Percentiles rank a stretch among this genome's conserved stretches.
These are phyloP conservation scores for Ranitomeya variabilis DNA, from an alignment of 2,113 vertebrate species.

Conservation along the genomic window DNA sequence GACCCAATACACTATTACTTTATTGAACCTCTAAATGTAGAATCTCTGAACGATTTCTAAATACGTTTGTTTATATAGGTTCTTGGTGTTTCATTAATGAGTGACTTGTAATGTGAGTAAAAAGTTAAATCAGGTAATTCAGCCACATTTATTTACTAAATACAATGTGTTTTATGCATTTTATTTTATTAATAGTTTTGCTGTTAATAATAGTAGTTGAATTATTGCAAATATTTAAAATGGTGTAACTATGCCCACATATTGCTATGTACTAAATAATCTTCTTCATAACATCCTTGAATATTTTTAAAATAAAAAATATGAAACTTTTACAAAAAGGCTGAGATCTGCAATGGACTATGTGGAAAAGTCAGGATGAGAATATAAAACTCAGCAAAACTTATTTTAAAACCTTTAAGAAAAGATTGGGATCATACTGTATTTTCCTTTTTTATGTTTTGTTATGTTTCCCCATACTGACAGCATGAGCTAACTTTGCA, in stretches of 20 bases:
- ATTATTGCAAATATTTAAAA: too few species aligned
- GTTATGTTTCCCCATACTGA: constrained; percentile 45
- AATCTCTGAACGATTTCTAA: too few species aligned
- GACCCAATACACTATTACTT: too few species aligned
- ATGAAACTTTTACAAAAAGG: neutral
- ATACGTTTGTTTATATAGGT: too few species aligned
- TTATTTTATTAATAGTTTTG: too few species aligned
- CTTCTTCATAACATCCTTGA: neutral
- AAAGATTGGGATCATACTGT: constrained; percentile 44
- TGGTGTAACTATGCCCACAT: neutral
- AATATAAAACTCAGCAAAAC: constrained; percentile 27
- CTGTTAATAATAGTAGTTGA: too few species aligned
- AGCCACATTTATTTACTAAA: too few species aligned
- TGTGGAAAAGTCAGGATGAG: constrained; percentile 2
- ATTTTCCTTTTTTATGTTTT: constrained; percentile 51
- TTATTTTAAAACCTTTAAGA: constrained; percentile 42
- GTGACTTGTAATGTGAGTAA: too few species aligned
- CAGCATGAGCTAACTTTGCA: constrained; percentile 50
- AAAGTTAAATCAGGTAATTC: too few species aligned
- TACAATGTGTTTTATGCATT: too few species aligned
- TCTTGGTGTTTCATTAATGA: too few species aligned
- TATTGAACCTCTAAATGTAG: too few species aligned
- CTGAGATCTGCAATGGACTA: neutral
- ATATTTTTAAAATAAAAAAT: neutral
- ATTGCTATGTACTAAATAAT: neutral